Base-by-base conservation (phyloP, 2,888 invertebrate species). In the Hipparchia semele region DNA sequence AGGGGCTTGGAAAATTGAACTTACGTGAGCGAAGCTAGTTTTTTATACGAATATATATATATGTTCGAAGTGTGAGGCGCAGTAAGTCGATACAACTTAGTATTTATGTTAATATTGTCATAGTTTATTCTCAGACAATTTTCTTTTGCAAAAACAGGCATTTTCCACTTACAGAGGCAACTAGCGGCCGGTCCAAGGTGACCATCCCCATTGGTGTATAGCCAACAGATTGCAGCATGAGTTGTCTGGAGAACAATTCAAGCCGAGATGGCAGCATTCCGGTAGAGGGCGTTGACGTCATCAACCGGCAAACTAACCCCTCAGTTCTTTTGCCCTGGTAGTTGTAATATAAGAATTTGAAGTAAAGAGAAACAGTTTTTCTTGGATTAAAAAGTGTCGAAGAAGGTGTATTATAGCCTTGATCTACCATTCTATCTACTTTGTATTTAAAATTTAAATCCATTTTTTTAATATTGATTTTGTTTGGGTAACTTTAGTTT, bases 151-250 rank as follows among this genome's bases (percentile, higher is more conserved):
- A 39, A 10, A 39, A 6, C 6, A 39, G 10, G 2, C 39, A 53
- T 12, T 61, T 10, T 56, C 33, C 10, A 81, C 90, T 90, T 80
- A 95, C 95, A 77, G 95, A 94, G 61, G 95, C 95, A 1, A 95
- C 91, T 0, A 95, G 86, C 1, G 94, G 92, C 73, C 95, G 84
- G 78, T 95, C 94, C 59, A 95, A 80, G 0, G 91, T 93, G 77
- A 95, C 95, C 83, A 95, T 93, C 3, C 95, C 95, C 83, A 95
- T 91, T 0, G 95, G 95, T 0, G 94, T 91, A 80, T 95, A 95
- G 77, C 92, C 89, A 4, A 95, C 87, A 0, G 94, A 93, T 76
- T 95, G 94, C 77, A 95, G 90, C 80, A 95, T 81, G 74, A 95
- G 84, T 76, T 95, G 95, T 0, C 95, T 86, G 0, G 95, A 95